Base-by-base conservation (phyloP, 2,113 vertebrate species). In the Ceyx melanurus region DNA sequence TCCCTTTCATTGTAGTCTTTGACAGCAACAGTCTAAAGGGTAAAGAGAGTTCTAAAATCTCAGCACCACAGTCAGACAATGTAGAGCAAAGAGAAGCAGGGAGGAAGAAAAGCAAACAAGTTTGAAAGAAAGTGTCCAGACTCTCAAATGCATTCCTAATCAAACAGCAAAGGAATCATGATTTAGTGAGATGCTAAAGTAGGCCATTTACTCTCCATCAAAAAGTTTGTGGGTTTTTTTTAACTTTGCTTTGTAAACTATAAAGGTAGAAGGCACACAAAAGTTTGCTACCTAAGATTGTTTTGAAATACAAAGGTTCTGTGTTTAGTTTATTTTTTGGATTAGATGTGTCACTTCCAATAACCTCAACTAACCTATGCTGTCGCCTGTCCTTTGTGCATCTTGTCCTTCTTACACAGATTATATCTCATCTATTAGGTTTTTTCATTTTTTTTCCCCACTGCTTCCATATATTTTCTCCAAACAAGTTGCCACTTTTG, bases 271-370 rank as follows among this genome's bases (percentile, higher is more conserved):
- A 96, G 67, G 78, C 60, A 95, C 31, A 91, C 64, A 90, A 89
- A 94, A 84, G 71, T 80, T 88, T 97, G 90, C 28, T 96, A 92
- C 83, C 82, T 93, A 96, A 96, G 93, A 93, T 68, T 84, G 64
- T 84, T 95, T 88, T 28, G 20, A 78, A 96, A 93, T 26, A 75
- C 67, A 88, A 86, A 94, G 61, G 50, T 96, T 95, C 94, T 75
- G 35, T 82, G 57, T 97, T 97, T 88, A 71, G 94, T 96, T 97
- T 94, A 57, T 88, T 89, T 93, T 94, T 96, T 89, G 92, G 93
- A 95, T 96, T 93, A 88, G 85, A 88, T 66, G 82, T 86, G 91
- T 95, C 81, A 88, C 70, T 89, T 88, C 88, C 86, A 96, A 74
- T 62, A 91, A 92, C 71, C 89, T 65, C 75, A 95, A 95, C 92